A percentile compares a stretch with the other conserved stretches of the same genome.
Conservation (phyloP, 2,113 vertebrate genomes). For the Sorex fumeus region DNA sequence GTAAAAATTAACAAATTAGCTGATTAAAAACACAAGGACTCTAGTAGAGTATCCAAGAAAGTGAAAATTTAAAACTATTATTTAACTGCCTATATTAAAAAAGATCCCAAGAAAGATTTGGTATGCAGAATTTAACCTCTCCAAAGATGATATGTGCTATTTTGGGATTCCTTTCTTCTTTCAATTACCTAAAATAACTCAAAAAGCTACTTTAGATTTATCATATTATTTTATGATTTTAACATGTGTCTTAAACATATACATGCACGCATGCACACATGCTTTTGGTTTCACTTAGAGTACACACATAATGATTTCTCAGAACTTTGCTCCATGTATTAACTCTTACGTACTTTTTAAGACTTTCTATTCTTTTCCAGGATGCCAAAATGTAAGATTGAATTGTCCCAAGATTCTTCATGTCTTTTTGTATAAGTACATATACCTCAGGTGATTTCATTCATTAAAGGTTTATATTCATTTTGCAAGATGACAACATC, state of each 20-base stretch:
- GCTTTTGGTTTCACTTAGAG: neutral
- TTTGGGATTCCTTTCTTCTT: no score
- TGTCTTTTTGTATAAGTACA: slow-evolving; percentile 30
- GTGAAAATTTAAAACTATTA: no score
- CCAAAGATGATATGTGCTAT: neutral
- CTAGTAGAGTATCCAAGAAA: neutral
- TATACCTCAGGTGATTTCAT: neutral
- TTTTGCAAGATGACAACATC: neutral
- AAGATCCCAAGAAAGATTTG: neutral
- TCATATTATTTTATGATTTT: neutral
- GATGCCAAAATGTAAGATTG: neutral
- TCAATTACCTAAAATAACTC: neutral
- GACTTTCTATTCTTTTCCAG: neutral
- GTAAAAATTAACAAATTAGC: slow-evolving; percentile 11
- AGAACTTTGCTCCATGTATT: neutral
- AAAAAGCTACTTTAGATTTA: neutral
- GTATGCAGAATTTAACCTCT: neutral
- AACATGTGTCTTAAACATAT: neutral
- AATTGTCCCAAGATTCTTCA: neutral
- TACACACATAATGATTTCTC: neutral
- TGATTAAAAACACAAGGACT: neutral
- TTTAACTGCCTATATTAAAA: neutral
- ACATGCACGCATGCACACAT: neutral
- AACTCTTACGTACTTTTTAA: neutral
- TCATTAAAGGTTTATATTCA: slow-evolving; percentile 23